Evolutionary conservation across 1,140 invertebrate genomes (phyloP).

Genomic region (Penaeus indicus): DNA sequence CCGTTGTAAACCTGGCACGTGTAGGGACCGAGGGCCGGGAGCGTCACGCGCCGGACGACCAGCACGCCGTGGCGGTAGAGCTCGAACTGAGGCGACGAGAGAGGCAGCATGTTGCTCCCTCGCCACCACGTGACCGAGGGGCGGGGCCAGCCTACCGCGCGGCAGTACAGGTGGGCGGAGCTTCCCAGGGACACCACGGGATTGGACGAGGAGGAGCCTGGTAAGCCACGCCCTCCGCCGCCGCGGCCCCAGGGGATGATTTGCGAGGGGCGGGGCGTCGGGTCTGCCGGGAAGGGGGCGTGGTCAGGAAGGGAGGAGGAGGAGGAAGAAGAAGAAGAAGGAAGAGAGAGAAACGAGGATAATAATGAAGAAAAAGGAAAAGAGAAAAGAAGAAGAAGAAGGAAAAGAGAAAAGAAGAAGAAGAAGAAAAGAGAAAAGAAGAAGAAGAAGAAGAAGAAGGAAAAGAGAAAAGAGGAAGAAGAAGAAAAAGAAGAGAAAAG

Average conservation of each 20-base stretch:
- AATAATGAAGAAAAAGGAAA: no score
- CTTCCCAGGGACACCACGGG: constrained; percentile 79
- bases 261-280: constrained; percentile 70
- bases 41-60: constrained; percentile 79
- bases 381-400: no score
- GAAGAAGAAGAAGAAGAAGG: no score
- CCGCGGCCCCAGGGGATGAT: constrained; percentile 67
- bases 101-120: constrained; percentile 80
- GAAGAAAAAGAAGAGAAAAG: no score
- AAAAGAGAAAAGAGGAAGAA: no score
- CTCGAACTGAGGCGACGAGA: constrained; percentile 80
- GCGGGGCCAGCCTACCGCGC: constrained; percentile 84
- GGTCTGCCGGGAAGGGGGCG: constrained; percentile 68
- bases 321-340: no score
- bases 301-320: neutral
- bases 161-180: constrained; percentile 82
- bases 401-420: no score
- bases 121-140: constrained; percentile 90
- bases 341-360: no score
- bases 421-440: no score
- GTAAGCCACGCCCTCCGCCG: constrained; percentile 68
- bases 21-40: constrained; percentile 82
- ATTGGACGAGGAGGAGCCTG: constrained; percentile 73
- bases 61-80: constrained; percentile 82
- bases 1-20: constrained; percentile 90